A percentile compares a stretch with the other conserved stretches of the same genome.
Conservation (phyloP, 2,797 vertebrate species). For the Sebastes elongatus region DNA sequence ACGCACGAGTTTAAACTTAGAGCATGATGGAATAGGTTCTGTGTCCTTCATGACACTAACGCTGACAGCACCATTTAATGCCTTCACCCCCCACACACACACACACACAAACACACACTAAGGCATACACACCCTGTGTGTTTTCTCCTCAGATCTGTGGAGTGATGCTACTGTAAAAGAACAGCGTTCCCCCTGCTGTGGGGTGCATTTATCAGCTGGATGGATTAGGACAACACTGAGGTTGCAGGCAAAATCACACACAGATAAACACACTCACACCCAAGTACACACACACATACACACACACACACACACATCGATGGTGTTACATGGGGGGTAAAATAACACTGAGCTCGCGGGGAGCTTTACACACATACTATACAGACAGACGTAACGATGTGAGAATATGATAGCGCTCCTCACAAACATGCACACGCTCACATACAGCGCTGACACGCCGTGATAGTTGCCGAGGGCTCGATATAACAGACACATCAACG, state of each 20-base stretch:
- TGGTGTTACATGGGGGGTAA: neutral
- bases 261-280: neutral
- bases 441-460: neutral
- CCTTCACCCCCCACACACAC: neutral
- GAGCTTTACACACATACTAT: neutral
- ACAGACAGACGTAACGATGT: neutral
- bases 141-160: slow-evolving; percentile 19
- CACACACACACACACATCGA: neutral
- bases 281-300: neutral
- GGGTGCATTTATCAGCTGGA: slow-evolving; percentile 46
- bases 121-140: neutral
- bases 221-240: slow-evolving; percentile 23
- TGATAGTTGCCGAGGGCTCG: neutral
- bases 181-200: slow-evolving; percentile 11
- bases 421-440: neutral
- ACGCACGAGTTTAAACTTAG: neutral
- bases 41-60: slow-evolving; percentile 27
- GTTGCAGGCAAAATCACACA: slow-evolving; percentile 24
- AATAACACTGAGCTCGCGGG: slow-evolving; percentile 4
- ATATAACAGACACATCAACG: slow-evolving; percentile 19
- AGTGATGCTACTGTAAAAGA: slow-evolving; percentile 41
- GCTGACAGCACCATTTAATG: slow-evolving; percentile 21
- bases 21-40: slow-evolving; percentile 52
- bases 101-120: neutral
- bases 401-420: neutral